Conservation (phyloP, 2,797 vertebrate genomes). For the Siniperca undulata region DNA sequence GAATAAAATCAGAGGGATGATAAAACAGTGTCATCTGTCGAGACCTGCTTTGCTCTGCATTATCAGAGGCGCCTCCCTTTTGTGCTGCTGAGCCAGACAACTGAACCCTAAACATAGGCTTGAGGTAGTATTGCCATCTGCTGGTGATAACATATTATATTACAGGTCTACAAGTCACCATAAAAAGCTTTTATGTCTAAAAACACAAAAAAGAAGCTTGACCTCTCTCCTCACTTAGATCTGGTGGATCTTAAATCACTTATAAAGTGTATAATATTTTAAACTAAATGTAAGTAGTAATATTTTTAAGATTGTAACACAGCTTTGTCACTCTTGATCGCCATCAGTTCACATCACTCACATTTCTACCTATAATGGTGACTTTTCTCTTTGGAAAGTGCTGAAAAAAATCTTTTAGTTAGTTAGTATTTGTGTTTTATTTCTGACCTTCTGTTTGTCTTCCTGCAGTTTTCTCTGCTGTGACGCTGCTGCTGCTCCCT, state of each 20-base stretch:
- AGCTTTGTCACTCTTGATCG: too few relatives aligned
- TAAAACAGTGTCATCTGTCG: constrained; percentile 29
- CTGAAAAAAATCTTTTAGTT: too few relatives aligned
- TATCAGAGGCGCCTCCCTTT: constrained; percentile 64
- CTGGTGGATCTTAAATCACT: not conserved
- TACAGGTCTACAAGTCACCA: not conserved
- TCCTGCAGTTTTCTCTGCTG: constrained; percentile 91
- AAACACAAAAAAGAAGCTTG: not conserved
- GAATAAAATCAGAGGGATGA: constrained; percentile 10
- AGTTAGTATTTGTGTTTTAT: not conserved
- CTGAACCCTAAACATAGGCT: constrained; percentile 35
- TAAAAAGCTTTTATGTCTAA: not conserved
- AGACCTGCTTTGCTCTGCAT: constrained; percentile 33
- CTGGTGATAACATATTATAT: constrained; percentile 41
- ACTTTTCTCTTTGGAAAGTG: not conserved
- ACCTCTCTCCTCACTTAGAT: not conserved
- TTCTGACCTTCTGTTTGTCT: not conserved
- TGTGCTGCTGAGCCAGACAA: constrained; percentile 54
- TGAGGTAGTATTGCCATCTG: constrained; percentile 56
- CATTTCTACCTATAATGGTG: not conserved
- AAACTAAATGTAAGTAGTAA: too few relatives aligned
- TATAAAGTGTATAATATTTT: not conserved
- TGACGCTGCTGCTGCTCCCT: constrained; percentile 92
- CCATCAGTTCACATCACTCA: not conserved
- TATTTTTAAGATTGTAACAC: too few relatives aligned